Percentiles rank a stretch among this genome's conserved stretches.
Conservation (phyloP, 1,140 invertebrate species). For the Solenopsis fugax region DNA sequence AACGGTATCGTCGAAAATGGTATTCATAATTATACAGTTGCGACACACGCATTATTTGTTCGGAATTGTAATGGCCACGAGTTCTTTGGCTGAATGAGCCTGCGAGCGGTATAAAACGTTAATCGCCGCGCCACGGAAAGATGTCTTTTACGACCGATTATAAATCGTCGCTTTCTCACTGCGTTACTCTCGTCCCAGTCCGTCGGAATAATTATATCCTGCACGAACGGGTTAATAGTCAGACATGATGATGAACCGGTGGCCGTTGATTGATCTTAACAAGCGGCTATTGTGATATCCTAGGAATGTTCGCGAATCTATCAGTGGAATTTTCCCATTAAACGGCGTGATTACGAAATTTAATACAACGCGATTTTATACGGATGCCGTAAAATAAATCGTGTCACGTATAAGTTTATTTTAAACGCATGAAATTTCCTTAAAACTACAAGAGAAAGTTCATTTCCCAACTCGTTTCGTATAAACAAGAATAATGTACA, state of each 20-base stretch:
- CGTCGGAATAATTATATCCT: constrained; percentile 64
- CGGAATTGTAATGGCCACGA: constrained; percentile 76
- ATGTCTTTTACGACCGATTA: constrained; percentile 77
- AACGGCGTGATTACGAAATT: constrained; percentile 39
- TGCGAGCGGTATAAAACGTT: constrained; percentile 73
- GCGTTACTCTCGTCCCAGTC: constrained; percentile 46
- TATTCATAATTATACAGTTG: constrained; percentile 82
- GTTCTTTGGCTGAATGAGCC: constrained; percentile 67
- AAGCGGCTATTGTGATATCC: constrained; percentile 41
- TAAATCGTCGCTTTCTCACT: constrained; percentile 76
- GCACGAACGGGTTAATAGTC: constrained; percentile 55
- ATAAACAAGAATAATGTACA: background rate
- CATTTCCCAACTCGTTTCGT: background rate
- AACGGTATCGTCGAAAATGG: constrained; percentile 79
- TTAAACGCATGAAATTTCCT: background rate
- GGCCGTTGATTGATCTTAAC: constrained; percentile 61
- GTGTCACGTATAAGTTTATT: background rate
- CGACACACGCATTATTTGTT: constrained; percentile 81
- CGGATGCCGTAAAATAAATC: constrained; percentile 16
- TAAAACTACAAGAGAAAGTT: background rate
- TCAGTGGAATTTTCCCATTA: constrained; percentile 25
- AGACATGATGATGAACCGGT: constrained; percentile 50
- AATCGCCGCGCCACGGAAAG: constrained; percentile 69
- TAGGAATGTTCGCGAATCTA: constrained; percentile 34
- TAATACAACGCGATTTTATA: constrained; percentile 37